These are phyloP conservation scores for Toxotes jaculatrix DNA, from an alignment of 2,113 vertebrate genomes.

Conservation along the genomic window DNA sequence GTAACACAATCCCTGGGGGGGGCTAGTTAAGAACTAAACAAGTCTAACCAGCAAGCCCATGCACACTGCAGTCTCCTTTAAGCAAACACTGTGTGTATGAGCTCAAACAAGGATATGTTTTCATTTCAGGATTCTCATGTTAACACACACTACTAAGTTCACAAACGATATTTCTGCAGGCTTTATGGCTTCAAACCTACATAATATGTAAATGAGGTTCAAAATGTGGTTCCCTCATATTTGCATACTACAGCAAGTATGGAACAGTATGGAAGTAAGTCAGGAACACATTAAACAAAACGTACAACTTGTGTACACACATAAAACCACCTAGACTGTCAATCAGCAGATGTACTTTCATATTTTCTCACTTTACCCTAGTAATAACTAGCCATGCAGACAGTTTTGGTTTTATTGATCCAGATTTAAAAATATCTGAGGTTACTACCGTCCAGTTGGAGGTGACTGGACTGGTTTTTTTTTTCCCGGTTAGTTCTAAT, in stretches of 20 bases:
- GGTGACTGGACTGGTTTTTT: too few relatives aligned
- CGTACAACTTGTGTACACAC: too few relatives aligned
- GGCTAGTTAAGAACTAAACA: neutral
- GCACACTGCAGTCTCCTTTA: neutral
- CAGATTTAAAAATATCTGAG: too few relatives aligned
- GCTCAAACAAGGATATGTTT: neutral
- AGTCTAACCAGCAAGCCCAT: neutral
- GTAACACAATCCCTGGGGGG: neutral
- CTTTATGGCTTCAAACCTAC: neutral
- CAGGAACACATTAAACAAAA: too few relatives aligned
- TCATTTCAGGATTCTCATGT: neutral
- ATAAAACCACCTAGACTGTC: too few relatives aligned
- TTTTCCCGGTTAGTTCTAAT: neutral
- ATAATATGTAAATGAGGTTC: neutral
- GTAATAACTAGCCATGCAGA: too few relatives aligned
- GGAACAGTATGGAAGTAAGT: too few relatives aligned
- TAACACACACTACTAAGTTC: neutral
- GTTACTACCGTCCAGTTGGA: too few relatives aligned
- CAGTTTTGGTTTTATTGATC: too few relatives aligned
- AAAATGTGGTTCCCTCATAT: neutral
- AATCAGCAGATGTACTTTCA: neutral
- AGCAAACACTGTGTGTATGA: neutral
- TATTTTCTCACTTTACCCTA: neutral
- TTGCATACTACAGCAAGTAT: too few relatives aligned
- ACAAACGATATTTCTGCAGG: neutral